phyloP scores from a whole-genome alignment of 2,888 invertebrate genomes.

The Coleophora deauratella region DNA sequence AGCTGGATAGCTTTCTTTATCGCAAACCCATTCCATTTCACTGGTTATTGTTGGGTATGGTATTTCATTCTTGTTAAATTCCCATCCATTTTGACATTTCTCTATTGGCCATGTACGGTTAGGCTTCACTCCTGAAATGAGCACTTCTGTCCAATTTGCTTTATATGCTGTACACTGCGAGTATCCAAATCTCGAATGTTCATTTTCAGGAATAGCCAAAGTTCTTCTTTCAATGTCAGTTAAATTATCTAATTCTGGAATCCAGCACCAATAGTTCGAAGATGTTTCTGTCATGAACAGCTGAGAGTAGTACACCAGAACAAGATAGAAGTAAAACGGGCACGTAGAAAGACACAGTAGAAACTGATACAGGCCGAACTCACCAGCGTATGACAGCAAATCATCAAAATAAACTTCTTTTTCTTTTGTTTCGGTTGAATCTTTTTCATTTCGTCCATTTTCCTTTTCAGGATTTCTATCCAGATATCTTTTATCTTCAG shows the following conservation, averaged over 20 bases:
- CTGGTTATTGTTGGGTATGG: constrained; percentile 46
- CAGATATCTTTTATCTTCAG: too few species aligned
- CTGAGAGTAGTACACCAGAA: constrained; percentile 32
- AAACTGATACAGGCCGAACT: constrained; percentile 34
- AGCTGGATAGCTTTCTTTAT: constrained; percentile 43
- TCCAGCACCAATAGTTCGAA: constrained; percentile 36
- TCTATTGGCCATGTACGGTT: constrained; percentile 30
- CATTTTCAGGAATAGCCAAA: constrained; percentile 30
- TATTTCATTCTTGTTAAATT: constrained; percentile 42
- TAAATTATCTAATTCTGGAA: constrained; percentile 34
- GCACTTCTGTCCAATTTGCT: constrained; percentile 39
- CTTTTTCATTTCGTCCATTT: too few species aligned
- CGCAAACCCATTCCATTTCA: constrained; percentile 45
- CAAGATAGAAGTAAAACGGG: constrained; percentile 34
- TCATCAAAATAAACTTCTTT: constrained; percentile 23
- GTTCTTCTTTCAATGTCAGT: constrained; percentile 27
- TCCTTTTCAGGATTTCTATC: too few species aligned
- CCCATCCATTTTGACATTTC: constrained; percentile 43
- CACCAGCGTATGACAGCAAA: constrained; percentile 32
- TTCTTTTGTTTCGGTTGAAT: too few species aligned
- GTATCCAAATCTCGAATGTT: constrained; percentile 31
- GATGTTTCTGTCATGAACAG: constrained; percentile 38
- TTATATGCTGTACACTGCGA: constrained; percentile 34
- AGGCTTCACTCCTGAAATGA: constrained; percentile 24
- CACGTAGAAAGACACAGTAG: constrained; percentile 28